Evolutionary conservation across 2,888 invertebrate genomes (phyloP).

Genomic region (Oxytorus armatus): DNA sequence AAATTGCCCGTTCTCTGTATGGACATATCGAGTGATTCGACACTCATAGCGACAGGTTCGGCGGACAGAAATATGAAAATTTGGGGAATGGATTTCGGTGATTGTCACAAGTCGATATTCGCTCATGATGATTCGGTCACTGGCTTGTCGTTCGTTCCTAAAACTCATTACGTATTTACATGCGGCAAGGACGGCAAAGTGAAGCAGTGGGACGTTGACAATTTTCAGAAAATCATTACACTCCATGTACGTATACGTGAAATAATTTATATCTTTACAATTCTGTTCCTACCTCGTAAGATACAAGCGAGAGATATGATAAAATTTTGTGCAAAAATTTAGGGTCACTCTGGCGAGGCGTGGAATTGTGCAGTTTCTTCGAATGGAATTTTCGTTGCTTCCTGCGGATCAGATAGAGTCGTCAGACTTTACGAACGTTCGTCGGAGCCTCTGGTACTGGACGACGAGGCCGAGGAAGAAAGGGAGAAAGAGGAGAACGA

Average conservation of each 20-base stretch:
- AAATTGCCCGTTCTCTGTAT: constrained; percentile 96
- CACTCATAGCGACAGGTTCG: constrained; percentile 96
- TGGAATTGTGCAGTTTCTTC: constrained; percentile 91
- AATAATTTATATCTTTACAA: not conserved
- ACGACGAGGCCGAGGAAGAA: constrained; percentile 95
- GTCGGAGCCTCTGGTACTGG: constrained; percentile 95
- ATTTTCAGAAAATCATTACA: constrained; percentile 95
- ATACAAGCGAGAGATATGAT: not conserved
- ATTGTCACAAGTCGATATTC: constrained; percentile 97
- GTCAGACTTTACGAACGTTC: constrained; percentile 94
- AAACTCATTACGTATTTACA: constrained; percentile 97
- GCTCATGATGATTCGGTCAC: constrained; percentile 98
- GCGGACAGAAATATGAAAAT: constrained; percentile 98
- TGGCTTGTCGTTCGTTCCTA: constrained; percentile 94
- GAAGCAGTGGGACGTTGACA: constrained; percentile 99
- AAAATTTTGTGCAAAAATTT: constrained; percentile 17
- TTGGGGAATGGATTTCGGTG: constrained; percentile 99
- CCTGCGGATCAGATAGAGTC: constrained; percentile 95
- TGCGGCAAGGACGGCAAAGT: constrained; percentile 97
- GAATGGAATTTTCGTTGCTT: constrained; percentile 91
- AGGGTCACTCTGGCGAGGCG: constrained; percentile 94
- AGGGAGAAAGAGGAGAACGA: constrained; percentile 91
- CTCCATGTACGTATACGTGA: constrained; percentile 87
- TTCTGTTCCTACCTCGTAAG: not conserved
- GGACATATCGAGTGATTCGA: constrained; percentile 96